Evolutionary conservation across 2,797 vertebrate genomes (phyloP), one percentile per base, ranked within the genome.

Genomic region (Myioborus miniatus): DNA sequence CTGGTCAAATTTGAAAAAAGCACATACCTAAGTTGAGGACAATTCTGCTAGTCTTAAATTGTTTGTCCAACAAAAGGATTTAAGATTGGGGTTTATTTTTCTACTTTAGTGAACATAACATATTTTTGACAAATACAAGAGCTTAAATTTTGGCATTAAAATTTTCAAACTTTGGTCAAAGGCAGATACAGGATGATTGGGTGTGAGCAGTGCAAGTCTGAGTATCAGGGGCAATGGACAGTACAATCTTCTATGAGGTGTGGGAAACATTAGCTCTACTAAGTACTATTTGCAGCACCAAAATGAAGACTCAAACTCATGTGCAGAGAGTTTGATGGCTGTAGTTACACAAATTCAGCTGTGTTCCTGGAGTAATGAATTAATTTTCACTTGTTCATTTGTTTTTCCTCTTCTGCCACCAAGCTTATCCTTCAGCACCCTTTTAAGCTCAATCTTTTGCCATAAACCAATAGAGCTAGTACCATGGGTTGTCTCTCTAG

Each of bases 351-450:
- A 97, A 97, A 97, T 93, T 91, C 87, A 70, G 91, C 47, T 92
- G 74, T 94, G 97, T 97, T 95, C 87, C 93, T 95, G 81, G 79
- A 96, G 88, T 62, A 62, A 71, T 96, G 32, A 95, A 96, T 96
- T 96, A 94, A 96, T 96, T 97, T 98, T 97, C 95, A 83, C 92
- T 96, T 94, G 62, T 93, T 96, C 70, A 82, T 97, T 97, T 93
- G 65, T 88, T 90, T 96, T 96, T 94, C 64, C 81, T 96, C 82
- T 97, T 92, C 90, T 97, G 70, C 83, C 82, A 46, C 85, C 72
- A 97, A 95, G 83, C 59, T 95, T 79, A 95, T 52, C 79, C 79
- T 87, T 89, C 76, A 83, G 46, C 80, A 92, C 59, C 71, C 62
- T 83, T 89, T 79, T 71, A 53, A 34, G 32, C 24, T 89, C 32